Evolutionary conservation across 2,888 invertebrate genomes (phyloP).

Genomic region (Nymphalis c-album): DNA sequence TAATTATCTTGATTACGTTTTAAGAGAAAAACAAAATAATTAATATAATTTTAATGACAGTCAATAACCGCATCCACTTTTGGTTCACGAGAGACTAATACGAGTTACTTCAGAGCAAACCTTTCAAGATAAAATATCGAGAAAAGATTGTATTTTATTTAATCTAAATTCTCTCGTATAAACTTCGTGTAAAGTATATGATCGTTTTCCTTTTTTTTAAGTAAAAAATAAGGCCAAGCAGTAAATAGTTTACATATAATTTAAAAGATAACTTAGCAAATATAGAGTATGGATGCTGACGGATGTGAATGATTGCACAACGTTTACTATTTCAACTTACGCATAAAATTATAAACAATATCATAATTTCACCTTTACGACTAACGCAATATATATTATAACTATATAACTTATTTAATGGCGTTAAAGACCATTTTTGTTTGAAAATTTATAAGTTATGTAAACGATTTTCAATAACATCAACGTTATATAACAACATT

Average conservation of each 20-base stretch:
- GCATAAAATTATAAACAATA: conserved; percentile 4
- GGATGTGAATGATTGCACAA: conserved; percentile 42
- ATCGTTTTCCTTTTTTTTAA: neutral
- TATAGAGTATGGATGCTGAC: conserved; percentile 42
- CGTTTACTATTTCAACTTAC: conserved; percentile 23
- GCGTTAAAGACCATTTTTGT: neutral
- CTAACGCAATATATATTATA: neutral
- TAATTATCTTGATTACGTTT: neutral
- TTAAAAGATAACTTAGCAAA: conserved; percentile 4
- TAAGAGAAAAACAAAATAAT: neutral
- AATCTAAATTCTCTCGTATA: no score
- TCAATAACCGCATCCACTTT: no score
- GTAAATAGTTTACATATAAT: neutral
- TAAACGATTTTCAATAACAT: conserved; percentile 9
- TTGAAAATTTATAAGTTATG: neutral
- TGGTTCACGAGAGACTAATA: no score
- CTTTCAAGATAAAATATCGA: no score
- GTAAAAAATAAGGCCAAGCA: neutral
- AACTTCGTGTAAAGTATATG: no score
- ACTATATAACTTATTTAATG: conserved; percentile 8
- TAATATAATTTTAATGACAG: neutral
- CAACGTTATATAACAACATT: conserved; percentile 35
- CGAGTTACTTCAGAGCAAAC: no score
- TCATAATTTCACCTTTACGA: conserved; percentile 10
- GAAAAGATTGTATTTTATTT: no score